Base-by-base conservation (phyloP, 1,140 invertebrate species). In the Micrasema longulum region DNA sequence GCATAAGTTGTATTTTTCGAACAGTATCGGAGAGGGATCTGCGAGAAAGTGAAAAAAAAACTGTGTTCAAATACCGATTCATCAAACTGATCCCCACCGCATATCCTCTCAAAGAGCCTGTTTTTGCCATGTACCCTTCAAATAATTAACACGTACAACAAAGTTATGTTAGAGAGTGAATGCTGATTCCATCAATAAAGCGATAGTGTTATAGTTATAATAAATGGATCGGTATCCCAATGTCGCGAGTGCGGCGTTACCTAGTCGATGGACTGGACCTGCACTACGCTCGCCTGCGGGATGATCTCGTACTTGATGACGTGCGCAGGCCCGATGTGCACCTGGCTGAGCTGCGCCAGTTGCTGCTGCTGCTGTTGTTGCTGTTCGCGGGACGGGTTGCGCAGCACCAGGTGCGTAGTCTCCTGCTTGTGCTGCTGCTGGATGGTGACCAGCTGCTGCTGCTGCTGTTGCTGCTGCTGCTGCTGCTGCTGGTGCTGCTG, bases 261-360 rank as follows among this genome's bases (percentile, higher is more conserved):
- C 48, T 53, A 76, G 53, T 76, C 74, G 4, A 76, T 62, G 16
- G 74, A 70, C 57, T 76, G 74, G 50, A 76, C 74, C 48, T 76
- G 74, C 41, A 76, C 74, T 3, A 76, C 74, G 31, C 57, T 55
- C 11, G 69, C 64, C 43, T 65, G 70, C 1, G 74, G 74, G 38
- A 76, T 70, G 26, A 76, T 76, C 65, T 76, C 74, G 26, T 76
- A 76, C 66, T 76, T 76, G 60, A 76, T 73, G 31, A 76, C 74
- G 26, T 76, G 26, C 41, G 38, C 69, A 0, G 71, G 65, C 16
- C 71, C 74, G 52, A 76, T 50, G 38, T 76, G 74, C 7, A 76
- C 68, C 47, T 76, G 74, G 18, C 43, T 60, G 11, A 76, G 67
- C 35, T 75, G 73, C 26, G 74, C 48, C 12, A 75, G 41, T 35